phyloP scores from a whole-genome alignment of 1,140 invertebrate genomes.

The Theocolax elegans region DNA sequence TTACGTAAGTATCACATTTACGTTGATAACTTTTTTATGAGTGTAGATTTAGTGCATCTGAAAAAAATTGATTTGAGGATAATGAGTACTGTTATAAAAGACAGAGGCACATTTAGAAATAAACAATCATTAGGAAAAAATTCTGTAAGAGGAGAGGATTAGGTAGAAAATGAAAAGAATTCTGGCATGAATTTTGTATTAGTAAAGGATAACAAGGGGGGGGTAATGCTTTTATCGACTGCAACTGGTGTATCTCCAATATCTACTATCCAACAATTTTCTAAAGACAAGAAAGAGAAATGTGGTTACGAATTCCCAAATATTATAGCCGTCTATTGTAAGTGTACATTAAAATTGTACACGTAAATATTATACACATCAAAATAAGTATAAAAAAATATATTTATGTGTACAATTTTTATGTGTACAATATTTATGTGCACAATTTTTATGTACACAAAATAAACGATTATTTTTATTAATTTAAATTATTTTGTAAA shows the following conservation, averaged over 20 bases:
- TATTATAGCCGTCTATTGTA: constrained; percentile 10
- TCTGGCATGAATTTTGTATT: not conserved
- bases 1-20: not conserved
- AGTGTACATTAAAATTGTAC: too few relatives aligned
- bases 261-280: too few relatives aligned
- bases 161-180: not conserved
- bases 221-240: not conserved
- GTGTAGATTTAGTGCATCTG: not conserved
- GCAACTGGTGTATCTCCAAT: not conserved
- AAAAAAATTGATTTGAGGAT: not conserved
- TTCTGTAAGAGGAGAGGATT: not conserved
- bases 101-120: not conserved
- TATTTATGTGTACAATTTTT: too few relatives aligned
- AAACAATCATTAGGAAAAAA: not conserved
- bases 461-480: too few relatives aligned
- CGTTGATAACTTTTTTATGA: too few relatives aligned
- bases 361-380: too few relatives aligned
- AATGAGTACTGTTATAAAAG: not conserved
- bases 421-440: too few relatives aligned
- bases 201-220: not conserved
- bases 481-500: too few relatives aligned
- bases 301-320: constrained; percentile 9
- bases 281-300: constrained; percentile 5
- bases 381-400: too few relatives aligned
- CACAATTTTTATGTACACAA: too few relatives aligned